phyloP scores from a whole-genome alignment of 2,888 invertebrate genomes.

The Andrena bicolor region DNA sequence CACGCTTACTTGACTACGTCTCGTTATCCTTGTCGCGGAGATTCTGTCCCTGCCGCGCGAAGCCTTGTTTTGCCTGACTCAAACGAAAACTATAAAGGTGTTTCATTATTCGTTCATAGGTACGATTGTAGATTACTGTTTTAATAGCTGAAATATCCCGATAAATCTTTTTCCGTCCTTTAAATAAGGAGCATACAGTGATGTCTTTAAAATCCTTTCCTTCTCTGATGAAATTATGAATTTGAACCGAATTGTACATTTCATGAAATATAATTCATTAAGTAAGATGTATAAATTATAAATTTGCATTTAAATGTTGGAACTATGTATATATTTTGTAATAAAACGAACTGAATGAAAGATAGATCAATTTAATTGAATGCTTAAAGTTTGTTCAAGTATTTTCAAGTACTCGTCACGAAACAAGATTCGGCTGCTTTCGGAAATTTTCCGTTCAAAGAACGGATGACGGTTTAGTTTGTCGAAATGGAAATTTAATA shows the following conservation, averaged over 20 bases:
- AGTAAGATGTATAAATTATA: constrained; percentile 6
- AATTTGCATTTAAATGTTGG: constrained; percentile 53
- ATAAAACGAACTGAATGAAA: constrained; percentile 9
- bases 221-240: background rate
- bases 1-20: constrained; percentile 86
- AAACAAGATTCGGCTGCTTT: background rate
- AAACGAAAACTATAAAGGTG: constrained; percentile 15
- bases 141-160: constrained; percentile 9
- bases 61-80: constrained; percentile 5
- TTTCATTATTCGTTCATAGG: constrained; percentile 23
- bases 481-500: constrained; percentile 1
- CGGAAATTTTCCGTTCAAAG: constrained; percentile 21
- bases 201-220: background rate
- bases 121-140: constrained; percentile 35
- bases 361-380: background rate
- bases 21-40: constrained; percentile 17
- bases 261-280: constrained; percentile 8
- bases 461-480: constrained; percentile 12
- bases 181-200: constrained; percentile 1
- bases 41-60: constrained; percentile 27
- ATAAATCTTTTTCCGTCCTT: constrained; percentile 33
- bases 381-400: background rate
- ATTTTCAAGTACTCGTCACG: background rate
- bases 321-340: constrained; percentile 40
- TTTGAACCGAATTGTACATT: background rate